phyloP scores from a whole-genome alignment of 2,113 vertebrate genomes.

The Trochalopteron elliotii region DNA sequence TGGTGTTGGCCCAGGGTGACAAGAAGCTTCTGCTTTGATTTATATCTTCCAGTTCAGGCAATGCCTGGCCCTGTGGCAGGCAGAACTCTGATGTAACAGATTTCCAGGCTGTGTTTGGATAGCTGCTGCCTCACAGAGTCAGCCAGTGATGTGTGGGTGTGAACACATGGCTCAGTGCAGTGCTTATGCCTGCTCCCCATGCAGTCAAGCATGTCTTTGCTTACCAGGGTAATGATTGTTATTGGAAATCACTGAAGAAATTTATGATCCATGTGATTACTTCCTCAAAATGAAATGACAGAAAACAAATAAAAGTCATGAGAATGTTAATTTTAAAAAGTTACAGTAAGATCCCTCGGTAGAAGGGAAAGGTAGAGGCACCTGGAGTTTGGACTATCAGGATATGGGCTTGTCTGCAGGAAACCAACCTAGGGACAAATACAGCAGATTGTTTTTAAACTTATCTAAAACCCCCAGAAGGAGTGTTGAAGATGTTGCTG shows the following conservation, averaged over 20 bases:
- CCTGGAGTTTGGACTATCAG: neutral
- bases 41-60: neutral
- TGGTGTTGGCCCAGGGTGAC: fast-evolving
- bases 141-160: neutral
- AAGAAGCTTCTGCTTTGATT: neutral
- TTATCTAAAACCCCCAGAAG: neutral
- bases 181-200: slow-evolving; percentile 7
- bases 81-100: neutral
- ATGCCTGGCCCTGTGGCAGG: neutral
- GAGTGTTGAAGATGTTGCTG: neutral
- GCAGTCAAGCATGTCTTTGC: slow-evolving; percentile 28
- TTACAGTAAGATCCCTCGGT: neutral
- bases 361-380: neutral
- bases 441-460: neutral
- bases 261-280: slow-evolving; percentile 67
- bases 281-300: slow-evolving; percentile 3
- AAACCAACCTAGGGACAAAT: neutral
- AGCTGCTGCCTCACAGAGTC: neutral
- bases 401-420: neutral
- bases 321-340: slow-evolving; percentile 18
- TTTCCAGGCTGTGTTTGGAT: neutral
- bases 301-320: slow-evolving; percentile 48
- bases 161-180: neutral
- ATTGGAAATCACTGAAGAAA: slow-evolving; percentile 50
- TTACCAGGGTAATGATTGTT: slow-evolving; percentile 42